Conservation (phyloP, 2,113 vertebrate species). For the Poicephalus meyeri region DNA sequence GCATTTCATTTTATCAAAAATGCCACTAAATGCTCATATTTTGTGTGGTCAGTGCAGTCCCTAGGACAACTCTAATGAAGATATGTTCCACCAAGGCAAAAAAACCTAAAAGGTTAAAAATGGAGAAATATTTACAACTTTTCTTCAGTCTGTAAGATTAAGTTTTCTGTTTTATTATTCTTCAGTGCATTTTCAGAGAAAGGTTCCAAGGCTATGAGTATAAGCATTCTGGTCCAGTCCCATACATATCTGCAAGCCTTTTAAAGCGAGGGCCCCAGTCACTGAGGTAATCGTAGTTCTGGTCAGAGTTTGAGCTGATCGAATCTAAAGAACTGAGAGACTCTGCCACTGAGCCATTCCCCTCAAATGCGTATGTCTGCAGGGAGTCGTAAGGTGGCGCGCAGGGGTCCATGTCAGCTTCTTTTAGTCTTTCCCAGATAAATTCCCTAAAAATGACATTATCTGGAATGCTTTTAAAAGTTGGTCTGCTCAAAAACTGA, state of each 20-base stretch:
- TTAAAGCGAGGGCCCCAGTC: slow-evolving; percentile 97
- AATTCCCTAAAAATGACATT: slow-evolving; percentile 95
- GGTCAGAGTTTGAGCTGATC: slow-evolving; percentile 93
- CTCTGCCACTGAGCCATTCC: slow-evolving; percentile 90
- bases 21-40: slow-evolving; percentile 59
- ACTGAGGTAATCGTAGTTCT: slow-evolving; percentile 96
- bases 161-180: slow-evolving; percentile 43
- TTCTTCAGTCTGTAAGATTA: slow-evolving; percentile 39
- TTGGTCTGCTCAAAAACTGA: slow-evolving; percentile 85
- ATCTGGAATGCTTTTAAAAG: slow-evolving; percentile 89
- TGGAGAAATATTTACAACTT: slow-evolving; percentile 74
- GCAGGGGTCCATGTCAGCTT: slow-evolving; percentile 88
- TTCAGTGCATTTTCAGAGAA: slow-evolving; percentile 62
- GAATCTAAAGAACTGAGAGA: slow-evolving; percentile 95
- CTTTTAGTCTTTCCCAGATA: slow-evolving; percentile 95
- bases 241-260: slow-evolving; percentile 96
- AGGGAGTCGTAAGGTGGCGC: slow-evolving; percentile 94
- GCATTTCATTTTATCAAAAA: slow-evolving; percentile 70
- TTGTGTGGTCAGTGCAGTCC: slow-evolving; percentile 67
- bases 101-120: slow-evolving; percentile 65
- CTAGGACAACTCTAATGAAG: slow-evolving; percentile 63
- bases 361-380: slow-evolving; percentile 95
- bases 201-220: slow-evolving; percentile 86
- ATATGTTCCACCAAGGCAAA: slow-evolving; percentile 69
- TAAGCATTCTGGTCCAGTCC: slow-evolving; percentile 80